Percentiles rank a stretch among this genome's conserved stretches.
These are phyloP conservation scores for Sussaba pulchella DNA, from an alignment of 2,888 invertebrate genomes.

Conservation along the genomic window DNA sequence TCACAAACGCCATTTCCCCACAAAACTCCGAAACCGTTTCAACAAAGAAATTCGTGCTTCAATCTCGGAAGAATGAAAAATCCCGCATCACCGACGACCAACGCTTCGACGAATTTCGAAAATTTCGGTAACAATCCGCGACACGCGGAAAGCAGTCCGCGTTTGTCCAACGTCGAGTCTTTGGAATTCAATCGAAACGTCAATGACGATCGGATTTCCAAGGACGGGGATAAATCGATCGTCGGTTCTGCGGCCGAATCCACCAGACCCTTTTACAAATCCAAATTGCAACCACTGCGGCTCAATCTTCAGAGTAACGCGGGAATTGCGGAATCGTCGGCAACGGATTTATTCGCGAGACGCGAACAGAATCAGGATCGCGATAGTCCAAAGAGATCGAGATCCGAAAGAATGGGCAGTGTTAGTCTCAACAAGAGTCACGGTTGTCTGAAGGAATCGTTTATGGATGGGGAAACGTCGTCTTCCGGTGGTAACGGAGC, in stretches of 20 bases:
- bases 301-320: constrained; percentile 11
- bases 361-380: constrained; percentile 38
- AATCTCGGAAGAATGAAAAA: constrained; percentile 70
- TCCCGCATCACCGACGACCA: constrained; percentile 77
- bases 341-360: constrained; percentile 12
- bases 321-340: not conserved
- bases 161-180: constrained; percentile 36
- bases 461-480: constrained; percentile 49
- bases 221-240: constrained; percentile 14
- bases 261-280: constrained; percentile 47
- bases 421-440: constrained; percentile 79
- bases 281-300: constrained; percentile 25
- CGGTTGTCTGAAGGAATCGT: constrained; percentile 76
- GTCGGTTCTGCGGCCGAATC: not conserved
- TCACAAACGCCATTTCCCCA: constrained; percentile 9
- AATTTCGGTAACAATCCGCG: constrained; percentile 35
- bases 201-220: constrained; percentile 3
- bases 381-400: constrained; percentile 51
- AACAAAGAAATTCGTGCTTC: constrained; percentile 76
- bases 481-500: constrained; percentile 59
- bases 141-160: constrained; percentile 36
- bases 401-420: constrained; percentile 62
- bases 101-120: constrained; percentile 67
- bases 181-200: constrained; percentile 44
- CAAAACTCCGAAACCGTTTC: constrained; percentile 73